These are phyloP conservation scores for Homalodisca vitripennis DNA, from an alignment of 1,140 invertebrate species.

Conservation along the genomic window DNA sequence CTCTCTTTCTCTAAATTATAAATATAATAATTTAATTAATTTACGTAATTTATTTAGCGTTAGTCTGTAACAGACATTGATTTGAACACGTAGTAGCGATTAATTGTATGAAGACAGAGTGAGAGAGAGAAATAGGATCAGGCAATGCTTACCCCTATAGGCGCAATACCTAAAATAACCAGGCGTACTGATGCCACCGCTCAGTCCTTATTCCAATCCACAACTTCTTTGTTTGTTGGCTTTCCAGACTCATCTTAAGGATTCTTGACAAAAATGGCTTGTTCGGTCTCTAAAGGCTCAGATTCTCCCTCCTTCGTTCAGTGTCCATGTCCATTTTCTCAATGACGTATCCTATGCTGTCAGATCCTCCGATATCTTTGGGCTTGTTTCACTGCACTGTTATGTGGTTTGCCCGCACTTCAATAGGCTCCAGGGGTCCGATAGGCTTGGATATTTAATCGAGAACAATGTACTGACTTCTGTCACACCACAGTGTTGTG, in stretches of 20 bases:
- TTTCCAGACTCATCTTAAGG: conserved; percentile 92
- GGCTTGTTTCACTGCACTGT: conserved; percentile 95
- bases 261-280: conserved; percentile 89
- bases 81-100: too few relatives aligned
- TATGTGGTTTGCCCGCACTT: conserved; percentile 85
- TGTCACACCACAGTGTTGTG: conserved; percentile 88
- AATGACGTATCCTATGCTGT: conserved; percentile 92
- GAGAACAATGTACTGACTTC: conserved; percentile 77
- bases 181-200: too few relatives aligned
- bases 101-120: too few relatives aligned
- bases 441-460: conserved; percentile 83
- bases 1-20: too few relatives aligned
- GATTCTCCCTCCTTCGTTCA: conserved; percentile 96
- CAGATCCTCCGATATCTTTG: conserved; percentile 88
- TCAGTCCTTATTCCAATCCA: too few relatives aligned
- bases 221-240: too few relatives aligned
- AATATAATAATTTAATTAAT: too few relatives aligned
- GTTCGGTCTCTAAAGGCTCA: conserved; percentile 89
- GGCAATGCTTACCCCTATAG: too few relatives aligned
- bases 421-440: conserved; percentile 82
- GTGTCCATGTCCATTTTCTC: conserved; percentile 97
- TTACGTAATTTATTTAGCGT: too few relatives aligned
- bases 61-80: too few relatives aligned
- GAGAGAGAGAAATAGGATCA: too few relatives aligned
- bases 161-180: too few relatives aligned